Percentiles rank a stretch among this genome's conserved stretches.
phyloP scores from a whole-genome alignment of 2,797 vertebrate species.

The Xenopus petersii region DNA sequence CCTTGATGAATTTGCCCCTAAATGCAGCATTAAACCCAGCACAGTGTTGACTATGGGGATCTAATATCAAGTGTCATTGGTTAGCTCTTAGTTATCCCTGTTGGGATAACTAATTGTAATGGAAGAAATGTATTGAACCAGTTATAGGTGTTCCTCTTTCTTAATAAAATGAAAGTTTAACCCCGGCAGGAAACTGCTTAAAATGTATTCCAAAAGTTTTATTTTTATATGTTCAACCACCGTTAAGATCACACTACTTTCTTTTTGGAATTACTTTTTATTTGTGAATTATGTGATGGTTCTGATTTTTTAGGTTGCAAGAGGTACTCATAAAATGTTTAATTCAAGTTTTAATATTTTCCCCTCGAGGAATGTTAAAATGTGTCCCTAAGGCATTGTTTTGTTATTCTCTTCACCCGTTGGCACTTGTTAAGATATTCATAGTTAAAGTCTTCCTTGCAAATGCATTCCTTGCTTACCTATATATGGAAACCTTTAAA shows the following conservation, averaged over 20 bases:
- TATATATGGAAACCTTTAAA: slow-evolving; percentile 42
- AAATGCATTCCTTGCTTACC: slow-evolving; percentile 41
- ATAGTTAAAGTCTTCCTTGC: slow-evolving; percentile 24
- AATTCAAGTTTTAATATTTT: slow-evolving; percentile 35
- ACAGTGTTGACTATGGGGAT: too few relatives aligned
- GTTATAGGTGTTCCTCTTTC: too few relatives aligned
- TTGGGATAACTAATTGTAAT: too few relatives aligned
- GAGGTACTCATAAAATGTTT: slow-evolving; percentile 24
- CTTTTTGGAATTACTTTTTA: slow-evolving; percentile 34
- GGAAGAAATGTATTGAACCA: too few relatives aligned
- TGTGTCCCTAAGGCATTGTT: slow-evolving; percentile 33
- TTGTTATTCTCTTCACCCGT: slow-evolving; percentile 34
- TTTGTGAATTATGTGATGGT: slow-evolving; percentile 21
- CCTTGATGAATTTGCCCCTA: too few relatives aligned
- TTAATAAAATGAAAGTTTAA: too few relatives aligned
- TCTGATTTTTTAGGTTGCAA: slow-evolving; percentile 13
- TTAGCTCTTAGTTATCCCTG: too few relatives aligned
- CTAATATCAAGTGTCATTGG: too few relatives aligned
- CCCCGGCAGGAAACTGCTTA: too few relatives aligned
- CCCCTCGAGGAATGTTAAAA: slow-evolving; percentile 29
- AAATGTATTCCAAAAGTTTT: too few relatives aligned
- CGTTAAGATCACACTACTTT: background rate
- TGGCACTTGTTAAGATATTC: slow-evolving; percentile 47
- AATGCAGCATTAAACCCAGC: too few relatives aligned
- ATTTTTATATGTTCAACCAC: too few relatives aligned